Conservation (phyloP, 2,797 vertebrate species). For the Sebastes vulpes region DNA sequence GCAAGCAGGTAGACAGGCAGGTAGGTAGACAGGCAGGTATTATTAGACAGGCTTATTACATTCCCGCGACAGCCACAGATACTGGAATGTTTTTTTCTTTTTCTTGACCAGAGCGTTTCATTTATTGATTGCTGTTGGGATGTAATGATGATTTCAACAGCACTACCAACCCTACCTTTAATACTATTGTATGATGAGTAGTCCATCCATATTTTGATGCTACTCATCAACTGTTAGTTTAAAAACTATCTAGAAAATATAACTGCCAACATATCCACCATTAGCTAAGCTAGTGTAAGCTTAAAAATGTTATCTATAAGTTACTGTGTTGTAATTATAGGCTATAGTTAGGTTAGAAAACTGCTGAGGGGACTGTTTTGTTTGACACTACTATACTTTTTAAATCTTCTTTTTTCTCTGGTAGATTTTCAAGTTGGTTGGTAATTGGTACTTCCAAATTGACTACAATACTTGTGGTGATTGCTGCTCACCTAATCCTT, state of each 20-base stretch:
- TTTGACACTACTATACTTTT: not conserved
- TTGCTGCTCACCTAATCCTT: not conserved
- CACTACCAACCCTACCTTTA: too few relatives aligned
- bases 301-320: not conserved
- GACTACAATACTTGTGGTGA: not conserved
- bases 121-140: too few relatives aligned
- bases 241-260: not conserved
- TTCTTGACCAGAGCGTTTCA: too few relatives aligned
- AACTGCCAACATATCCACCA: not conserved
- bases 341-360: not conserved
- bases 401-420: not conserved
- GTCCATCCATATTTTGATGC: not conserved
- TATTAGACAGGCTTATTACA: too few relatives aligned
- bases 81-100: too few relatives aligned
- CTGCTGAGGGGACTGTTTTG: not conserved
- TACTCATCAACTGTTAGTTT: not conserved
- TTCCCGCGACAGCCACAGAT: too few relatives aligned
- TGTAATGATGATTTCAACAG: too few relatives aligned
- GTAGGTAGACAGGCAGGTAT: too few relatives aligned
- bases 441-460: not conserved
- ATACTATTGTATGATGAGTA: not conserved
- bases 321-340: not conserved
- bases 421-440: not conserved
- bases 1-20: too few relatives aligned
- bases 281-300: not conserved